Base-by-base conservation (phyloP, 2,797 vertebrate genomes). In the Zenarchopterus dispar region DNA sequence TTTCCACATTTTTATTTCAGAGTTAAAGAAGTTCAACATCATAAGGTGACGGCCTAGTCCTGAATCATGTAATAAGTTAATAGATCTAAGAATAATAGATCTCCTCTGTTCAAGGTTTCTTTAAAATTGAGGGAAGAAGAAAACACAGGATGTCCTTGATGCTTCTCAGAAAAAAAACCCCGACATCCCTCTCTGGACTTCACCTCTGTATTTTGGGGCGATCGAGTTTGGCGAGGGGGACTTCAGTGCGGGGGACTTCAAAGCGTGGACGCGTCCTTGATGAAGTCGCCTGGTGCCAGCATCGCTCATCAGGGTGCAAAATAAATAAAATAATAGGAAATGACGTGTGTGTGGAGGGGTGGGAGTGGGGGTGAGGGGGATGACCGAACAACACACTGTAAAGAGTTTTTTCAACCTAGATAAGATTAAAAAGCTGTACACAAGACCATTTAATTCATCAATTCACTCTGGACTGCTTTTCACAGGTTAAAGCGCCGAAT, bases 401-500 rank as follows among this genome's bases (percentile, higher is more conserved):
- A 47, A 47, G 21, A 13, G 45, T 10, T 39, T 16, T 13, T 16
- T 15, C 36, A 39, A 39, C 6, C 11, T 1, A 36, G 33, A 36
- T 15, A 39, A 15, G 36, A 39, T 39, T 15, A 39, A 39, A 39
- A 39, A 39, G 36, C 36, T 39, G 36, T 15, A 39, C 36, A 39
- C 36, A 11, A 46, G 45, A 47, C 10, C 21, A 47, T 22, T 47
- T 47, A 16, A 47, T 47, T 47, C 15, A 47, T 19, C 45, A 23
- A n/a, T 47, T 47, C 16, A 21, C 15, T 22, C 22, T 17, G 8
- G 74, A 67, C 64, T 41, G 11, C 21, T 54, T 73, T 63, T 45
- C 46, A 60, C 72, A 77, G 68, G 59, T 67, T 75, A 64, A 67
- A 47, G 42, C 56, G 56, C 5, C 36, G 73, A 65, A 67, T 81